phyloP scores from a whole-genome alignment of 2,113 vertebrate genomes.

The Anguilla rostrata region DNA sequence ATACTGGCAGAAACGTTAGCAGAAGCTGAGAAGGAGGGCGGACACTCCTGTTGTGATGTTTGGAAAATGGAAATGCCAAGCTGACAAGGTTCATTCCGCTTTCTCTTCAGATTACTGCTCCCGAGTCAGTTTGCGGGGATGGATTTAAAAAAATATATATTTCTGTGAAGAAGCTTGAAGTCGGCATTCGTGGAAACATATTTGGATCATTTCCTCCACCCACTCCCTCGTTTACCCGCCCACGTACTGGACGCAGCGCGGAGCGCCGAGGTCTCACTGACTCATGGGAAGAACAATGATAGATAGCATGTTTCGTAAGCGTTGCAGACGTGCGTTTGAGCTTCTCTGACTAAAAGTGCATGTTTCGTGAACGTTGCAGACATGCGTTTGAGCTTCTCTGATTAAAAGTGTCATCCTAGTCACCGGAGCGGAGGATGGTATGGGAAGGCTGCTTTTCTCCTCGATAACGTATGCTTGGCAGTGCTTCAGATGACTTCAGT shows the following conservation, averaged over 20 bases:
- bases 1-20: background rate
- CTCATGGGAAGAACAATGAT: conserved; percentile 12
- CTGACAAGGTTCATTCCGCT: background rate
- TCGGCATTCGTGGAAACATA: conserved; percentile 60
- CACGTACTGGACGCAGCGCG: conserved; percentile 19
- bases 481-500: conserved; percentile 21
- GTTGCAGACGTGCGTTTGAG: conserved; percentile 22
- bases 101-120: conserved; percentile 1
- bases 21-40: background rate
- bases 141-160: background rate
- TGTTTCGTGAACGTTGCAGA: too few relatives aligned
- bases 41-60: background rate
- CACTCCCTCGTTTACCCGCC: conserved; percentile 9
- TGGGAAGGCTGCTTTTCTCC: background rate
- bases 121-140: background rate
- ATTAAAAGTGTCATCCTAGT: background rate
- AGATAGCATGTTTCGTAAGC: too few relatives aligned
- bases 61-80: conserved; percentile 3
- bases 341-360: conserved; percentile 19
- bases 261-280: conserved; percentile 27
- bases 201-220: conserved; percentile 50
- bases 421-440: background rate
- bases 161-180: conserved; percentile 45
- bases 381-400: conserved; percentile 30
- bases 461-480: background rate